phyloP scores from a whole-genome alignment of 2,888 invertebrate species.

The Cantharis nigra region DNA sequence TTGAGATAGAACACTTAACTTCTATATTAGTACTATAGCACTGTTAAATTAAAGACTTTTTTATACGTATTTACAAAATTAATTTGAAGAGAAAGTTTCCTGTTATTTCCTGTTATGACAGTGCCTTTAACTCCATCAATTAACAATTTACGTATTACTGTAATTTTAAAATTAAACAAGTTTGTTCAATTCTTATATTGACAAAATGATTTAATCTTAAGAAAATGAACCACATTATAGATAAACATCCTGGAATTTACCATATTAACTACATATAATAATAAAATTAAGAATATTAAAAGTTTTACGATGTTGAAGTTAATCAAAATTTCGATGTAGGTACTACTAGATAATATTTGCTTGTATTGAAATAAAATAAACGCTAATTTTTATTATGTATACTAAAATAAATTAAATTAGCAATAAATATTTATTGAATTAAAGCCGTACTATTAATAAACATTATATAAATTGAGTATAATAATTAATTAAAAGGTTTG shows the following conservation, averaged over 20 bases:
- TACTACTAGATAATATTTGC: too few relatives aligned
- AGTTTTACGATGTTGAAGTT: neutral
- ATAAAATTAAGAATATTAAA: neutral
- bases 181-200: too few relatives aligned
- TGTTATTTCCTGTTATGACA: neutral
- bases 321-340: too few relatives aligned
- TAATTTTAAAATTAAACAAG: neutral
- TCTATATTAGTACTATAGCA: neutral
- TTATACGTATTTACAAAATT: neutral
- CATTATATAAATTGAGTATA: too few relatives aligned
- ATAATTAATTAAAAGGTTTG: too few relatives aligned
- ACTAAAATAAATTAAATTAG: neutral
- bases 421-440: neutral
- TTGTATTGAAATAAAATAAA: neutral
- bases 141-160: neutral
- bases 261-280: neutral
- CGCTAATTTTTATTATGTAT: neutral
- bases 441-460: too few relatives aligned
- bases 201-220: too few relatives aligned
- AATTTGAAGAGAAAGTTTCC: neutral
- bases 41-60: neutral
- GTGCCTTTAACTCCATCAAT: neutral
- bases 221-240: too few relatives aligned
- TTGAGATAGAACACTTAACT: neutral
- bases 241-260: too few relatives aligned